Percentiles rank a stretch among this genome's conserved stretches.
phyloP scores from a whole-genome alignment of 2,888 invertebrate genomes.

The Andrena trimmerana region DNA sequence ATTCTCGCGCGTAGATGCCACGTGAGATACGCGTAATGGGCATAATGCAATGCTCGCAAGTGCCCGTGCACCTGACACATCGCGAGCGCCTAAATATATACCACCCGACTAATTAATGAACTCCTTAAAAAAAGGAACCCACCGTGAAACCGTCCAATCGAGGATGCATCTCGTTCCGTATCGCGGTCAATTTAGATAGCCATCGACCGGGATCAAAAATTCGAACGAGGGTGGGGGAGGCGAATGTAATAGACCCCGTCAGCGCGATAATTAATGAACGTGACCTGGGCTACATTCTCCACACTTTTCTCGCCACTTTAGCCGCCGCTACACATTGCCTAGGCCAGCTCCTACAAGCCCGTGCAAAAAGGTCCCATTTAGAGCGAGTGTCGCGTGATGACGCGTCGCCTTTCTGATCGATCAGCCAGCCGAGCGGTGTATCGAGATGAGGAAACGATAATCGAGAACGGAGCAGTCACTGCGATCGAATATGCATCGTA shows the following conservation, averaged over 20 bases:
- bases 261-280: constrained; percentile 79
- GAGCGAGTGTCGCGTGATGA: constrained; percentile 59
- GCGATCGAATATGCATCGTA: constrained; percentile 50
- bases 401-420: constrained; percentile 54
- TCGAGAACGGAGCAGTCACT: constrained; percentile 18
- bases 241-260: constrained; percentile 75
- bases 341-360: constrained; percentile 70
- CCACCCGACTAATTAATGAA: constrained; percentile 71
- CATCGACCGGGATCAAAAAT: constrained; percentile 75
- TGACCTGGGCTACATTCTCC: constrained; percentile 38
- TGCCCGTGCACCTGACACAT: constrained; percentile 48
- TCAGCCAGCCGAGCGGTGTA: constrained; percentile 53
- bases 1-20: constrained; percentile 25
- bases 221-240: constrained; percentile 64
- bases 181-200: constrained; percentile 78
- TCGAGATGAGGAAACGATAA: constrained; percentile 59
- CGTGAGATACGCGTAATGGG: constrained; percentile 44
- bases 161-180: constrained; percentile 48
- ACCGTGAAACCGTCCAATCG: constrained; percentile 54
- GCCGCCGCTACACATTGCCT: constrained; percentile 73
- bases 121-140: constrained; percentile 28
- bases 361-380: constrained; percentile 72
- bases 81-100: constrained; percentile 50
- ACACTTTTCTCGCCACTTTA: constrained; percentile 51
- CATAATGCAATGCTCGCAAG: constrained; percentile 57